Conservation (phyloP, 1,140 invertebrate genomes). For the Archegozetes longisetosus region DNA sequence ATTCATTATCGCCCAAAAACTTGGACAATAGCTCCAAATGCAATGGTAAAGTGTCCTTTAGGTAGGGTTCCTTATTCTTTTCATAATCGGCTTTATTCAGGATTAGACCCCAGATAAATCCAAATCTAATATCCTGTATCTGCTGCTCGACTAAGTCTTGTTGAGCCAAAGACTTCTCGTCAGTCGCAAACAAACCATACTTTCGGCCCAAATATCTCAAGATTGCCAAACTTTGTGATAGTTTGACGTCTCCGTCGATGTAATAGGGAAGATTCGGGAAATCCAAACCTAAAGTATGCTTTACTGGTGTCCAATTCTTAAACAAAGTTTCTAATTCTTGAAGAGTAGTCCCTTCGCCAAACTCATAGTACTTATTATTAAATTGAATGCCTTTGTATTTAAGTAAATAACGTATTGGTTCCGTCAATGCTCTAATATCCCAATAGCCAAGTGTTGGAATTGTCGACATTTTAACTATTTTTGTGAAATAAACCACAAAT, state of each 20-base stretch:
- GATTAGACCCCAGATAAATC: constrained; percentile 23
- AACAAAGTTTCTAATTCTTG: background rate
- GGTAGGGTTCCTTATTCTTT: constrained; percentile 15
- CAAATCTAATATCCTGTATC: constrained; percentile 31
- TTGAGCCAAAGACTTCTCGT: constrained; percentile 28
- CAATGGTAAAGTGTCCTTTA: constrained; percentile 21
- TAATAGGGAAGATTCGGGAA: constrained; percentile 27
- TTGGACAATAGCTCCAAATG: constrained; percentile 26
- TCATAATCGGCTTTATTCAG: constrained; percentile 22
- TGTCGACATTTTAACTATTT: no score
- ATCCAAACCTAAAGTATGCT: constrained; percentile 25
- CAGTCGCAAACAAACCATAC: constrained; percentile 25
- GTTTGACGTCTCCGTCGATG: background rate
- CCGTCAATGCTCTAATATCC: constrained; percentile 45
- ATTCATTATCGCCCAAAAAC: constrained; percentile 30
- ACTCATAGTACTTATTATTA: constrained; percentile 38
- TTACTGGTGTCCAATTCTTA: background rate
- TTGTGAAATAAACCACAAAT: no score
- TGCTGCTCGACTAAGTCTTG: constrained; percentile 34
- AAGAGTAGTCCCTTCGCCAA: background rate
- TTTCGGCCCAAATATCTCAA: constrained; percentile 32
- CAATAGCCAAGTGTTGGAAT: constrained; percentile 46
- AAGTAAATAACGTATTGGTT: constrained; percentile 52
- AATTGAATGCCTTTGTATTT: constrained; percentile 48
- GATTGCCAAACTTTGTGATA: constrained; percentile 33